A percentile compares a stretch with the other conserved stretches of the same genome.
Evolutionary conservation across 53 echinoderm and acorn worm genomes (phyloP).

Genomic region (Hippasteria phrygiana): DNA sequence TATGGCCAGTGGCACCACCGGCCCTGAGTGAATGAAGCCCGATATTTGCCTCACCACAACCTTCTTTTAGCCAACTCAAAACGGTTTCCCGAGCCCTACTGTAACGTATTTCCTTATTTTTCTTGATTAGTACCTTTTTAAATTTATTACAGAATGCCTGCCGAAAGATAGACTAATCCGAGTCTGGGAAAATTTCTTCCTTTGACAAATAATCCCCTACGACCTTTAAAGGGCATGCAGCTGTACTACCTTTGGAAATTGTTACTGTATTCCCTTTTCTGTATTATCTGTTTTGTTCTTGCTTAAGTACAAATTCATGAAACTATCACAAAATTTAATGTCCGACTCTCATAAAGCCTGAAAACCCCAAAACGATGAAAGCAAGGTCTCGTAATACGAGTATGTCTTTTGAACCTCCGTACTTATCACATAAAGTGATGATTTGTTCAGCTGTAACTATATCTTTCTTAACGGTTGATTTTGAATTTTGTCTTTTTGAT

Average conservation of each 20-base stretch:
- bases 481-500: conserved; percentile 15
- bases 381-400: conserved; percentile 44
- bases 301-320: neutral
- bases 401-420: neutral
- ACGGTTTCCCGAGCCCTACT: neutral
- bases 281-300: conserved; percentile 57
- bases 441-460: neutral
- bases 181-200: neutral
- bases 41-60: neutral
- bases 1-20: conserved; percentile 34
- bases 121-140: neutral
- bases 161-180: conserved; percentile 25
- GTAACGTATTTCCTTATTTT: conserved; percentile 26
- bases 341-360: conserved; percentile 55
- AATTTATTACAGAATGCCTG: conserved; percentile 12
- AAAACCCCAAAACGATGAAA: conserved; percentile 44
- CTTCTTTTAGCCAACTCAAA: conserved; percentile 6
- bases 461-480: conserved; percentile 35
- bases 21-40: conserved; percentile 41
- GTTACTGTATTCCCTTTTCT: conserved; percentile 37
- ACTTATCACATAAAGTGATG: conserved; percentile 30
- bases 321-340: conserved; percentile 6
- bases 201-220: neutral
- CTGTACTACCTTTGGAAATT: conserved; percentile 9
- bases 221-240: neutral